Base-by-base conservation (phyloP, 2,888 invertebrate genomes). In the Eudasyphora cyanicolor region DNA sequence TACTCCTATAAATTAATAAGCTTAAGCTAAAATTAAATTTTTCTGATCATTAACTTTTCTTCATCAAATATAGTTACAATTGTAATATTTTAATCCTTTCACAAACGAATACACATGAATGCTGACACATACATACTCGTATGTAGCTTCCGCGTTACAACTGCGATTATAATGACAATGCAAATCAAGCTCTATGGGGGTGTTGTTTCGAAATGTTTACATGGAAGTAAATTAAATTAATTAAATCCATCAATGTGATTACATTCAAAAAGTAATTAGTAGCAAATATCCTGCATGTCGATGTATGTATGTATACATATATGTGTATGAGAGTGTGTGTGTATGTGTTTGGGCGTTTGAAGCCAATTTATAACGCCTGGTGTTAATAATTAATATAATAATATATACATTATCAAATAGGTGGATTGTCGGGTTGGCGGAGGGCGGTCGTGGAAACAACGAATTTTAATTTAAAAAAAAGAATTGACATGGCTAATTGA, bases 171-270 rank as follows among this genome's bases (percentile, higher is more conserved):
- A 57, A 57, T 57, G 12, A 57, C 27, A 57, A 57, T 27, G 24
- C n/a, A 62, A 62, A 29, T 29, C n/a, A 32, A 32, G 14, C n/a
- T n/a, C n/a, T n/a, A n/a, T 57, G 27, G 3, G 4, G 21, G 21
- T 12, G 6, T 6, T 57, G 24, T 24, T 29, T 60, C 1, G 32
- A 24, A 62, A 32, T 17, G 32, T 62, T 62, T 62, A 32, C 14
- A 7, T 6, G 8, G 62, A 62, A 75, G 74, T 83, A 83, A 83
- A 80, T 83, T 74, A 78, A 84, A 75, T 81, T 84, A 81, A 81
- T 84, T 84, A 76, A 75, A 75, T 76, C 54, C 75, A 73, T 64
- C 64, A 64, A 64, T 35, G 21, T 64, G 32, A 35, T 76, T 64
- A 73, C 67, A 71, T 78, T 57, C 54, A 32, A 77, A 73, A 69